Conservation (phyloP, 1,140 invertebrate genomes). For the Meloidogyne floridensis region DNA sequence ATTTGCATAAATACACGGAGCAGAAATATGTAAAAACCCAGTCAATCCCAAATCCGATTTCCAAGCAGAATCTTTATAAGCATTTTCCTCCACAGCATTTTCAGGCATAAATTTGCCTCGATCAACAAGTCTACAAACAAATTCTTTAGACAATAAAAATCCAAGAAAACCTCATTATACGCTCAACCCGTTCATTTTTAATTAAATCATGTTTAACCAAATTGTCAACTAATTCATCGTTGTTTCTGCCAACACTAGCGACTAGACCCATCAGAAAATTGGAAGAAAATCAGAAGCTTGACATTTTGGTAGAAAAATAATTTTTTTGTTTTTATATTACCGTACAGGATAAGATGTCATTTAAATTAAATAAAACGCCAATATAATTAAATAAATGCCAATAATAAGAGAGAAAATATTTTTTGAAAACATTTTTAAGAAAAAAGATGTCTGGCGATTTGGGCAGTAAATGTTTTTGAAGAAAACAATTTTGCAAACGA, state of each 20-base stretch:
- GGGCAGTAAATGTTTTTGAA: too few relatives aligned
- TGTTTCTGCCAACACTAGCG: constrained; percentile 24
- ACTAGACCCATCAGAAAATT: constrained; percentile 17
- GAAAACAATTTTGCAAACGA: too few relatives aligned
- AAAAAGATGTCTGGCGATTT: too few relatives aligned
- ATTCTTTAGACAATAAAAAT: neutral
- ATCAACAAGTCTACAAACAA: constrained; percentile 76
- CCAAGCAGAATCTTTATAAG: constrained; percentile 85
- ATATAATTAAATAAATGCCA: too few relatives aligned
- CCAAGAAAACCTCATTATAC: constrained; percentile 25
- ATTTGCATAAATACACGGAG: constrained; percentile 86
- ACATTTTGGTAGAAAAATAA: too few relatives aligned
- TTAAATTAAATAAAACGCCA: too few relatives aligned
- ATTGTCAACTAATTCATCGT: constrained; percentile 35
- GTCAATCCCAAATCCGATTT: constrained; percentile 68
- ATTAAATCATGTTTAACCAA: constrained; percentile 22
- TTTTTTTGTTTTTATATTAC: too few relatives aligned
- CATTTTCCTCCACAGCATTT: constrained; percentile 71
- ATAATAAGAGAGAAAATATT: too few relatives aligned
- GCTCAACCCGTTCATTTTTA: constrained; percentile 28
- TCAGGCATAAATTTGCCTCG: constrained; percentile 79
- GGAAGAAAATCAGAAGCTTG: too few relatives aligned
- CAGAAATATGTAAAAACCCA: constrained; percentile 80
- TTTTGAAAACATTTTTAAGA: too few relatives aligned
- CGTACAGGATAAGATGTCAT: too few relatives aligned